Base-by-base conservation (phyloP, 2,113 vertebrate genomes). In the Grammomys dolichurus region DNA sequence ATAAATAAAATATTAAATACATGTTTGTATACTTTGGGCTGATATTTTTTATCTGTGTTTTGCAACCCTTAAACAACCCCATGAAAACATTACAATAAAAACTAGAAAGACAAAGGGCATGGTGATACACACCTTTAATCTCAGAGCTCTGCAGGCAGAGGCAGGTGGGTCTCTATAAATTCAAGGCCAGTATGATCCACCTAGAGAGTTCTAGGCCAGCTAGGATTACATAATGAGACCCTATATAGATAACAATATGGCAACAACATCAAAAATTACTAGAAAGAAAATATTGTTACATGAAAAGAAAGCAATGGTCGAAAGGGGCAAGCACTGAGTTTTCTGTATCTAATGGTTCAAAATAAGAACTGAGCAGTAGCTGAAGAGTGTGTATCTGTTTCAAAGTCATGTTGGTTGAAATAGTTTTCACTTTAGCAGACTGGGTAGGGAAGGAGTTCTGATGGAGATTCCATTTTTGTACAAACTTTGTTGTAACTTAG, bases 31-130 rank as follows among this genome's bases (percentile, higher is more conserved):
- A 33, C 54, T 22, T 76, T 40, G 51, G 70, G 10, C 69, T 89
- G 20, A 19, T 20, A 19, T 20, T 92, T 94, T 78, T 91, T 28
- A 87, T 33, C 10, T 54, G 7, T 88, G 14, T 65, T 81, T 51
- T 81, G 1, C 58, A 89, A 85, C 73, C 51, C 40, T 40, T 40
- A 40, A 40, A 40, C 40, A 40, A 40, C 40, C 40, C 63, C 26
- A 87, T 90, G 36, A 67, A 70, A 51, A 9, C 36, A 91, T 84
- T 84, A 58, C 91, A 81, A 70, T 85, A 94, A 73, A 56, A 40
- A 28, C 22, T 40, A 48, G 82, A 92, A 70, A 51, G 84, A 51
- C n/a, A n/a, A n/a, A n/a, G n/a, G 63, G 10, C 26, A 69, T 67
- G 43, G 84, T 48, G 7, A 40, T 9, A 17, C 3, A 19, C 1